These are phyloP conservation scores for Phenganax stokvisi DNA, from an alignment of 92 coral and sea anemone genomes.

Conservation along the genomic window DNA sequence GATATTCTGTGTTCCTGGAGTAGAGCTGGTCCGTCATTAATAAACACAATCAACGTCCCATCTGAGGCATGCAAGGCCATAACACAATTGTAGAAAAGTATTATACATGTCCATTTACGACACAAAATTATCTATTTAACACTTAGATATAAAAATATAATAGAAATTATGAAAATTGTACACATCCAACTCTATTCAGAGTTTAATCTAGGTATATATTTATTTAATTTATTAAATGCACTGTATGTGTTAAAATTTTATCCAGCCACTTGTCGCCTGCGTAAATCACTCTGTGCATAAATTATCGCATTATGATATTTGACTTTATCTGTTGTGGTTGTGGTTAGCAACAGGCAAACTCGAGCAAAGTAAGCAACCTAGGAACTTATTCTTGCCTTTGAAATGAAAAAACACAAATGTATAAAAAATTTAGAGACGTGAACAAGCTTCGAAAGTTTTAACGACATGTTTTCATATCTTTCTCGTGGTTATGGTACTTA, in stretches of 20 bases:
- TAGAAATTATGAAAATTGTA: constrained; percentile 19
- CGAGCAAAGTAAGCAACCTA: not conserved
- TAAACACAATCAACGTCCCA: not conserved
- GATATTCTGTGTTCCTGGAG: constrained; percentile 21
- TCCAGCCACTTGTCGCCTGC: not conserved
- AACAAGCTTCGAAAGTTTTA: not conserved
- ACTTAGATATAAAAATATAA: not conserved
- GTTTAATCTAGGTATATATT: not conserved
- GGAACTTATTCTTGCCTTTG: not conserved
- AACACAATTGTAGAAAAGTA: not conserved
- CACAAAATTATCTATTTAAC: constrained; percentile 6
- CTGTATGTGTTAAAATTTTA: too few relatives aligned
- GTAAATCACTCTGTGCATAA: constrained; percentile 24
- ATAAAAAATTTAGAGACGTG: not conserved
- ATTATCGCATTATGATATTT: not conserved
- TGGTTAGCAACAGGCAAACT: constrained; percentile 34
- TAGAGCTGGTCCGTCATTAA: constrained; percentile 1
- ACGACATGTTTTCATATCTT: constrained; percentile 69
- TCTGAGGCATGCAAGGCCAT: not conserved
- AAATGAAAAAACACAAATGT: constrained; percentile 24
- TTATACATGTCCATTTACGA: not conserved
- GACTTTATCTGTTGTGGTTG: constrained; percentile 7
- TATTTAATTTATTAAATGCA: constrained; percentile 31
- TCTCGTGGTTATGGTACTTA: constrained; percentile 96
- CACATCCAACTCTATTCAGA: not conserved